Evolutionary conservation across 2,888 invertebrate genomes (phyloP).

Genomic region (Odontomyia ornata): DNA sequence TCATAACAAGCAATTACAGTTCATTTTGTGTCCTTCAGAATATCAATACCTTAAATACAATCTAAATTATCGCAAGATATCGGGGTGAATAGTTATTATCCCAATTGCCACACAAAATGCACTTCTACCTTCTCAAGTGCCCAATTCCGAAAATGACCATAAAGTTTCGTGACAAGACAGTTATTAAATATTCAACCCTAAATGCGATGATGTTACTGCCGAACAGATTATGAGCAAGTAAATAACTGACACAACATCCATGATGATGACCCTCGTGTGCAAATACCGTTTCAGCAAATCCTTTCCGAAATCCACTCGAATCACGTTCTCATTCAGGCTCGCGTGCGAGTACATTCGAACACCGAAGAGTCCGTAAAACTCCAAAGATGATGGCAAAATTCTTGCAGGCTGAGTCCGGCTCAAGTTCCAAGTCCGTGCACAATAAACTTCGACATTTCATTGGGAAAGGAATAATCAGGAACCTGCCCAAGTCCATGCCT

Average conservation of each 20-base stretch:
- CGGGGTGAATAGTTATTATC: too few relatives aligned
- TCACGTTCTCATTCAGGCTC: not conserved
- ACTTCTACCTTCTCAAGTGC: conserved; percentile 18
- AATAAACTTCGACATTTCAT: conserved; percentile 44
- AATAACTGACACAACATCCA: conserved; percentile 17
- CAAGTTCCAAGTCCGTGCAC: not conserved
- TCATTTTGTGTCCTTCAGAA: too few relatives aligned
- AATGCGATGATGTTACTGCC: conserved; percentile 7
- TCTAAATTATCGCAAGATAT: too few relatives aligned
- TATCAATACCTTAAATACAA: too few relatives aligned
- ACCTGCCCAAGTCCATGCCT: not conserved
- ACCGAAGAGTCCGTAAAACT: not conserved
- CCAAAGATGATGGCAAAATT: not conserved
- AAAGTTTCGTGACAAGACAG: conserved; percentile 24
- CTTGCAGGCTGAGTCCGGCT: not conserved
- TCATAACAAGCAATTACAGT: too few relatives aligned
- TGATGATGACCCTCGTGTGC: conserved; percentile 27
- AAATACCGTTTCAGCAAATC: conserved; percentile 11
- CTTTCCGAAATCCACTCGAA: conserved; percentile 35
- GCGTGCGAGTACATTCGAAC: not conserved
- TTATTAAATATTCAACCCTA: conserved; percentile 36
- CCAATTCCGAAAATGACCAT: conserved; percentile 16
- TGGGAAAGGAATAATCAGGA: conserved; percentile 31
- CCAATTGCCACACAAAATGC: not conserved
- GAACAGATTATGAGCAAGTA: conserved; percentile 1